A percentile compares a stretch with the other conserved stretches of the same genome.
These are phyloP conservation scores for Trichomalopsis sarcophagae DNA, from an alignment of 1,140 invertebrate genomes.

Conservation along the genomic window DNA sequence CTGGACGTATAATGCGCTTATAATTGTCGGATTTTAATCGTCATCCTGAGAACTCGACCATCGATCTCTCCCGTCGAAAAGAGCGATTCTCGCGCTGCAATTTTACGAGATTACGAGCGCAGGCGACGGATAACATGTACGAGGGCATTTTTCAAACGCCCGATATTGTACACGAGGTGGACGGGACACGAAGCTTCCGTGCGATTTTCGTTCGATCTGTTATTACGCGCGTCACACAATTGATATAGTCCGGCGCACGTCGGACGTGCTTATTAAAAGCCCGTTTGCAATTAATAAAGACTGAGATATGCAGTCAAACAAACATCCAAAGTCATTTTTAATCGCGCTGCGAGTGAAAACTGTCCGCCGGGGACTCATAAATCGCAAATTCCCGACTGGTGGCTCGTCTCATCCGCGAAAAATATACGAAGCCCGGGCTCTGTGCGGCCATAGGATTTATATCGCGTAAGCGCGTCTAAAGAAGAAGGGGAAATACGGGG, in stretches of 20 bases:
- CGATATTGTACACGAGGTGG: not conserved
- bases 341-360: not conserved
- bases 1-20: constrained; percentile 61
- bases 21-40: constrained; percentile 68
- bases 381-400: not conserved
- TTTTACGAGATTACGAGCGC: not conserved
- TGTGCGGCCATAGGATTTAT: not conserved
- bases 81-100: constrained; percentile 4
- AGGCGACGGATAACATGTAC: not conserved
- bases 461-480: not conserved
- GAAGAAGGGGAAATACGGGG: constrained; percentile 13
- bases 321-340: not conserved
- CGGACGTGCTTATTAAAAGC: not conserved
- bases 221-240: not conserved
- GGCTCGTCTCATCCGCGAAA: too few relatives aligned
- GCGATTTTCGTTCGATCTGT: not conserved
- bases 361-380: not conserved
- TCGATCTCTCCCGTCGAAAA: not conserved
- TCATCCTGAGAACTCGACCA: constrained; percentile 21
- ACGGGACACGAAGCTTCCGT: not conserved
- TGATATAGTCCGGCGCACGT: not conserved
- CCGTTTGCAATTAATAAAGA: not conserved
- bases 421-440: too few relatives aligned
- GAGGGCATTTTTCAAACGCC: constrained; percentile 22
- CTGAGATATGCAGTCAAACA: not conserved